Evolutionary conservation across 2,888 invertebrate species (phyloP), one percentile per base, ranked within the genome.

Genomic region (Leucoptera coffeella): DNA sequence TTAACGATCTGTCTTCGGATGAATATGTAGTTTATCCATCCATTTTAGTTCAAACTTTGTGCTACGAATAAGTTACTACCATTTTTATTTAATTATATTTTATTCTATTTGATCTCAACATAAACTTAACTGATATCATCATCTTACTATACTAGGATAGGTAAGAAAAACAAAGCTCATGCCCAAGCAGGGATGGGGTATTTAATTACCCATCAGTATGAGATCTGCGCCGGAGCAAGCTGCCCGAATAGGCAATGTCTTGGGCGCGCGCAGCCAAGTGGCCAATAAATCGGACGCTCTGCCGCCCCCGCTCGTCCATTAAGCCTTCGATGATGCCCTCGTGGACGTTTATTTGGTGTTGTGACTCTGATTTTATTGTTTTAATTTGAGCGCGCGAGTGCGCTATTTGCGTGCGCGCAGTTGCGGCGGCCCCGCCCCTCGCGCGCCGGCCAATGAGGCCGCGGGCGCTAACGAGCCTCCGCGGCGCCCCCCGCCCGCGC

Each of bases 371-470:
- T 65, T 65, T 67, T 65, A 67, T 67, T 67, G 67, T 67, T 69
- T 69, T 69, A 67, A 67, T 69, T 67, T 59, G 64, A 61, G 65
- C 57, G 56, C 58, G 59, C 57, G 59, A 60, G 57, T 60, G 64
- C 59, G 65, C 61, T 64, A 65, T 64, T 65, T 67, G 67, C 67
- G 67, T 67, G 64, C 51, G 65, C 67, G 67, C 67, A 59, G 60
- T 57, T 9, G 17, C 17, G 6, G 17, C 17, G 36, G 58, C 56
- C 56, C 50, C 58, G 59, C 59, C 59, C 55, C 45, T 50, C 48
- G 42, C 40, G 42, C 45, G 45, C 41, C 47, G 52, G 40, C 67
- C 67, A 67, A 67, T 67, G 38, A 50, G 48, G 42, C 43, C 41
- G 44, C 37, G 32, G 35, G 35, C 47, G 50, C 49, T 50, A 49